phyloP scores from a whole-genome alignment of 2,797 vertebrate species.

The Acipenser transmontanus region DNA sequence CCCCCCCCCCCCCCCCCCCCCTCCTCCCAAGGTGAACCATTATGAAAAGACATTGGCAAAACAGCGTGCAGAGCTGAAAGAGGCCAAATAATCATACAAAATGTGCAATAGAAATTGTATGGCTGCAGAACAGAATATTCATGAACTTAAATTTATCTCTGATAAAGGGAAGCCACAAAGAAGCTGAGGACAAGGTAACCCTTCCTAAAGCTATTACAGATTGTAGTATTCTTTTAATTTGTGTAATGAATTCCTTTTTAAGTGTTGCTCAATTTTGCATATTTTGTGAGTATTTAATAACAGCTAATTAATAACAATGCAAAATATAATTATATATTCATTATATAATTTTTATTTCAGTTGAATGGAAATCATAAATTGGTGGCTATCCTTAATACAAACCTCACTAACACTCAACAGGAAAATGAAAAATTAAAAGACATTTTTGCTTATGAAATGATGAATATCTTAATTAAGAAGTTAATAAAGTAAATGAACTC shows the following conservation, averaged over 20 bases:
- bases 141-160: constrained; percentile 27
- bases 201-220: too few species aligned
- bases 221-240: too few species aligned
- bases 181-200: constrained; percentile 11
- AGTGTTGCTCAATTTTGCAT: too few species aligned
- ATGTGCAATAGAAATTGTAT: constrained; percentile 16
- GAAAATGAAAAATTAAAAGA: constrained; percentile 4
- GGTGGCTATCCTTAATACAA: not conserved
- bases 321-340: not conserved
- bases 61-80: constrained; percentile 13
- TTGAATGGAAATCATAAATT: not conserved
- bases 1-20: too few species aligned
- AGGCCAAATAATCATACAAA: constrained; percentile 16
- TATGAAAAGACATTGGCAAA: constrained; percentile 28
- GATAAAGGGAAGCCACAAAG: constrained; percentile 8
- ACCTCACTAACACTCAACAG: not conserved
- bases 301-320: too few species aligned
- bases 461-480: not conserved
- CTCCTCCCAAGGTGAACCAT: constrained; percentile 11
- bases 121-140: constrained; percentile 24
- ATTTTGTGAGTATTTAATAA: too few species aligned
- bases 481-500: not conserved
- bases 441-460: constrained; percentile 8
- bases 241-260: too few species aligned
- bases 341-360: not conserved